A percentile compares a stretch with the other conserved stretches of the same genome.
Evolutionary conservation across 2,888 invertebrate species (phyloP).

Genomic region (Stomorhina lunata): DNA sequence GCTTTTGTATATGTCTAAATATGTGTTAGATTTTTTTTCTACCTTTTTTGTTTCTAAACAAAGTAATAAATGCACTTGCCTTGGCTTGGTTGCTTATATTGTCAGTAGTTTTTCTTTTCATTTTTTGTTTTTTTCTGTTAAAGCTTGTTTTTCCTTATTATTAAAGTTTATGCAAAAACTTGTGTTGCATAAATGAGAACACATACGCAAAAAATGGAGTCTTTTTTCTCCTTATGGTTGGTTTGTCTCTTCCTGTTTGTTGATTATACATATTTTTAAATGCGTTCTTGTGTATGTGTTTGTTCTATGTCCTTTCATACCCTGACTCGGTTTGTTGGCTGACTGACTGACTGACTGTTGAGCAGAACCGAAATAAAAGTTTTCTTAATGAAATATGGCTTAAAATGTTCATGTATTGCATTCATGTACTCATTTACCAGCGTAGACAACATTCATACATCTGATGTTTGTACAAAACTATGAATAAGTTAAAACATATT

Average conservation of each 20-base stretch:
- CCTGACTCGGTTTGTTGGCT: too few relatives aligned
- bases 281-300: too few relatives aligned
- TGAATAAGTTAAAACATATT: conserved; percentile 51
- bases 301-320: neutral
- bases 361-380: conserved; percentile 16
- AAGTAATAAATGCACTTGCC: conserved; percentile 43
- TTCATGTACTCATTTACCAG: conserved; percentile 38
- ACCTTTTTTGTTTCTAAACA: neutral
- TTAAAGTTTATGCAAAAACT: conserved; percentile 33
- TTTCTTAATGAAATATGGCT: conserved; percentile 58
- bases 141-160: neutral
- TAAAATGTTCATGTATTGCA: conserved; percentile 30
- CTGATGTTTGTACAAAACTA: conserved; percentile 42
- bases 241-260: conserved; percentile 37
- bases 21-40: neutral
- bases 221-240: conserved; percentile 16
- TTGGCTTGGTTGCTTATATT: conserved; percentile 21
- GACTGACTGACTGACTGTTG: too few relatives aligned
- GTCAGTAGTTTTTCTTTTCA: neutral
- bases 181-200: conserved; percentile 9
- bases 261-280: too few relatives aligned
- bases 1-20: conserved; percentile 5
- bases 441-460: conserved; percentile 1
- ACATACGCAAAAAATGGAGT: conserved; percentile 37
- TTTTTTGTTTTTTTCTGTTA: neutral